Evolutionary conservation across 1,140 invertebrate species (phyloP), one percentile per base, ranked within the genome.

Genomic region (Habropoda laboriosa): DNA sequence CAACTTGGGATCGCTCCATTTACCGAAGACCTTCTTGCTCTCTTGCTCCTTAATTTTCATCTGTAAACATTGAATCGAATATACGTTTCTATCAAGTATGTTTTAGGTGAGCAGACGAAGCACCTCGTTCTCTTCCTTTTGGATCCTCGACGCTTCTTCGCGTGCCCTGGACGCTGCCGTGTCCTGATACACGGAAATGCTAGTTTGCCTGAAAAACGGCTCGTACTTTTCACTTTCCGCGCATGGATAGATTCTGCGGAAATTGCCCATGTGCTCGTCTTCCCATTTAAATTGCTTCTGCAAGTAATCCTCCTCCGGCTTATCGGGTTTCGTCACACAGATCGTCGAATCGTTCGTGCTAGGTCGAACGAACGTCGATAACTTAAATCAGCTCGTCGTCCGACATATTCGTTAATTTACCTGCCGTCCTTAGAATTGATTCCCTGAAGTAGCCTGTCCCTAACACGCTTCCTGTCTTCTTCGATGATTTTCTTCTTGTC

Each of bases 91-190:
- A 8, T 71, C 8, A 30, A 21, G 32, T n/a, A 61, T 12, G n/a
- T 18, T 72, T 42, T 45, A 35, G 10, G 27, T 18, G 35, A 72
- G 45, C 3, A 2, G 30, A 77, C 60, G 13, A 13, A 51, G 24
- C 74, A 95, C 94, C 86, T 94, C 93, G 86, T 95, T 94, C 86
- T 95, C 95, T 71, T 95, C 95, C 10, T 94, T 92, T 72, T 96
- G 94, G 6, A 93, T 83, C 49, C 94, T 94, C 16, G 94, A 94
- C 51, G 95, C 95, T 83, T 96, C 96, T 61, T 95, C 95, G 67
- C 96, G 93, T 0, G 96, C 96, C 84, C 95, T 95, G 49, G 96
- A 97, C 0, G 96, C 94, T 30, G 96, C 95, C n/a, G 96, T 97
- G 84, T 96, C 96, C 73, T 96, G 95, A 89, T 96, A 97, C 49